Conservation (phyloP, 2,113 vertebrate species). For the Spea multiplicata region DNA sequence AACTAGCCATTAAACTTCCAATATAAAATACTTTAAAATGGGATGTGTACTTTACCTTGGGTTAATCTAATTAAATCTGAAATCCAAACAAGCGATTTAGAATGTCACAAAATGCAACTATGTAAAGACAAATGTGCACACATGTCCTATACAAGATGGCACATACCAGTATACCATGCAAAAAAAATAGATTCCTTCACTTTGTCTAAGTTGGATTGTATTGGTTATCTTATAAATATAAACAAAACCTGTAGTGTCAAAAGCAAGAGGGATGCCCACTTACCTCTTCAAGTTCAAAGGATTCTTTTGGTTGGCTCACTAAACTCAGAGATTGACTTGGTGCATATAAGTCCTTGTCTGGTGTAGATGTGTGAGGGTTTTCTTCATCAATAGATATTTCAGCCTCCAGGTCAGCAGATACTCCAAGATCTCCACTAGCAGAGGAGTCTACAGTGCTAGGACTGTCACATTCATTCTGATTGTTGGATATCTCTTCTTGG, state of each 20-base stretch:
- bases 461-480: constrained; percentile 53
- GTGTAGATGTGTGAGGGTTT: constrained; percentile 46
- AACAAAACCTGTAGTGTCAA: background rate
- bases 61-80: too few species aligned
- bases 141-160: too few species aligned
- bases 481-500: constrained; percentile 42
- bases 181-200: too few species aligned
- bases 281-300: constrained; percentile 98
- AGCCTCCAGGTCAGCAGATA: constrained; percentile 48
- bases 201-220: too few species aligned
- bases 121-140: too few species aligned
- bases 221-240: too few species aligned
- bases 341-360: constrained; percentile 61
- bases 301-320: constrained; percentile 77
- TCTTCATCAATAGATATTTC: constrained; percentile 40
- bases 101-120: too few species aligned
- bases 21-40: too few species aligned
- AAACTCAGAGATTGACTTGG: constrained; percentile 67
- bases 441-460: constrained; percentile 44
- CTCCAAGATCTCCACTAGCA: constrained; percentile 48
- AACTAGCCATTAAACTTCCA: too few species aligned
- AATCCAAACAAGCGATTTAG: too few species aligned
- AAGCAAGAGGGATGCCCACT: constrained; percentile 30
- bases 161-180: too few species aligned
- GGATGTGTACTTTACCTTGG: too few species aligned